Percentiles rank a stretch among this genome's conserved stretches.
Conservation (phyloP, 30 jellyfish, hydroid and myxozoan genomes). For the Rhopilema esculentum region DNA sequence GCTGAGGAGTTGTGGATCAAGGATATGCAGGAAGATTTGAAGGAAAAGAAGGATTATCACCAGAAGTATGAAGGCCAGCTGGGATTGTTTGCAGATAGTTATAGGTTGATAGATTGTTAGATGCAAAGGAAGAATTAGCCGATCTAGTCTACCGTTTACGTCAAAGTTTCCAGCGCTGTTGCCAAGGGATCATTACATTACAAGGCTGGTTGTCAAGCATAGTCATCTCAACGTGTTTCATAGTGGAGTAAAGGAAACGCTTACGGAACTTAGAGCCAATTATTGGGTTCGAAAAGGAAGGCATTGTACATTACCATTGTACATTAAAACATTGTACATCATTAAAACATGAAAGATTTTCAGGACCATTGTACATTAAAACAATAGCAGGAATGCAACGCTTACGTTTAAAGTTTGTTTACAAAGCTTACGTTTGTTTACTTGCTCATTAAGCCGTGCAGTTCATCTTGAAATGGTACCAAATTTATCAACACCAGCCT, state of each 20-base stretch:
- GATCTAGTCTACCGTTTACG: not conserved
- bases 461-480: too few relatives aligned
- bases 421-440: too few relatives aligned
- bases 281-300: constrained; percentile 62
- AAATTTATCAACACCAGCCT: constrained; percentile 20
- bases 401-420: constrained; percentile 17
- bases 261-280: not conserved
- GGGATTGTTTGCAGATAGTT: too few relatives aligned
- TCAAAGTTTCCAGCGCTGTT: constrained; percentile 28
- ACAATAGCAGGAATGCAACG: constrained; percentile 8
- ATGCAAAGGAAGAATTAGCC: not conserved
- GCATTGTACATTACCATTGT: too few relatives aligned
- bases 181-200: not conserved
- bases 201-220: not conserved
- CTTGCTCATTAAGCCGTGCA: too few relatives aligned
- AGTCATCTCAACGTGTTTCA: constrained; percentile 26
- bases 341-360: too few relatives aligned
- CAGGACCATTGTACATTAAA: constrained; percentile 29
- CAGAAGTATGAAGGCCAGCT: not conserved
- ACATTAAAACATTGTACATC: too few relatives aligned
- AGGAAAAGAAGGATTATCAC: not conserved
- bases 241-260: constrained; percentile 28
- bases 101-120: too few relatives aligned
- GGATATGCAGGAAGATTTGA: constrained; percentile 30
- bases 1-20: constrained; percentile 44